Base-by-base conservation (phyloP, 2,888 invertebrate genomes). In the Halictus quadricinctus region DNA sequence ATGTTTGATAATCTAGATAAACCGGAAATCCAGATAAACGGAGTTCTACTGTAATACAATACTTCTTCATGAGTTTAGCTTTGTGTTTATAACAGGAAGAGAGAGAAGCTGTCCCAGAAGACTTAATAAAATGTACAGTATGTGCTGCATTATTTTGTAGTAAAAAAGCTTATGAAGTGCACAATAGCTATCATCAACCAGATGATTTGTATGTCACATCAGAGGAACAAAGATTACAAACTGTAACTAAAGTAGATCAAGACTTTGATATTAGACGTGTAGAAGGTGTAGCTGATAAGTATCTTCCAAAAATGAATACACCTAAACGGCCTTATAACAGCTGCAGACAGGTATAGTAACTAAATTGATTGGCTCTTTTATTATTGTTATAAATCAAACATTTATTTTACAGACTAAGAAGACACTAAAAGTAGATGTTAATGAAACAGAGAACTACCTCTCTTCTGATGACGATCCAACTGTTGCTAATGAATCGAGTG, bases 101-200 rank as follows among this genome's bases (percentile, higher is more conserved):
- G 89, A 90, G 95, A 77, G 94, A 94, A 48, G 91, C 91, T 21
- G 91, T 94, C 13, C 95, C 96, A 4, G 92, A 95, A 75, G 96
- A 96, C 91, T 94, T 96, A 72, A 95, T 96, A 66, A 95, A 96
- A 80, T 97, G 97, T 91, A 96, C 96, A 5, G 95, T 96, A 29
- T 97, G 97, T 92, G 96, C 96, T 86, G 96, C 96, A 18, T 94
- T 96, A 72, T 96, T 97, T 92, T 96, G 96, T 89, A 96, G 96
- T 91, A 95, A 96, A 90, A 96, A 95, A 93, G 96, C 96, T 0
- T 97, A 96, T 91, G 96, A 96, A 87, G 95, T 95, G 74, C 97
- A 97, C 91, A 95, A 96, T 46, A 95, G 95, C 79, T 96, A 96
- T 92, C 96, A 97, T 91, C 95, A 95, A 25, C 95, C 95, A 2